Percentiles rank a stretch among this genome's conserved stretches.
These are phyloP conservation scores for Gambusia yucatana DNA, from an alignment of 2,797 vertebrate species.

Conservation along the genomic window DNA sequence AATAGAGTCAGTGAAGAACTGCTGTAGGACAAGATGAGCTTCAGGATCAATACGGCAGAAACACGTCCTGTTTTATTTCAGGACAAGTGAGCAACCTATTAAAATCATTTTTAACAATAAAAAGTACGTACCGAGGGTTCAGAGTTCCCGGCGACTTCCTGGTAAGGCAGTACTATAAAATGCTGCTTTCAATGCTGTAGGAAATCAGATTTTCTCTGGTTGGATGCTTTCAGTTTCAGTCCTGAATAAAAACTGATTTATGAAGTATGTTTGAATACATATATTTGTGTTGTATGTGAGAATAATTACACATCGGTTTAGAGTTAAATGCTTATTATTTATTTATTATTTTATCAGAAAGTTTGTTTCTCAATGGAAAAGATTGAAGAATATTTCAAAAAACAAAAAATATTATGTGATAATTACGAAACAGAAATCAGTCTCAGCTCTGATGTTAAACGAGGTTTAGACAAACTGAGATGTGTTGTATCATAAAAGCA, in stretches of 20 bases:
- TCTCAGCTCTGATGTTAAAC: too few species aligned
- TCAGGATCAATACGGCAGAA: background rate
- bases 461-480: too few species aligned
- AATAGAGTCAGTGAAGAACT: background rate
- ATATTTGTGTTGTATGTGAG: too few species aligned
- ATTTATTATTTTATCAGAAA: background rate
- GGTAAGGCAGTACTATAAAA: background rate
- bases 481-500: too few species aligned
- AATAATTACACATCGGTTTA: too few species aligned
- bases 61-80: background rate
- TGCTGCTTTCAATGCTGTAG: slow-evolving; percentile 39
- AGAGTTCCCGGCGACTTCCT: slow-evolving; percentile 26
- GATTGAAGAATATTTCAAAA: background rate
- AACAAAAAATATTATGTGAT: too few species aligned
- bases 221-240: background rate
- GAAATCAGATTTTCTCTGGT: slow-evolving; percentile 15
- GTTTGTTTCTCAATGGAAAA: background rate
- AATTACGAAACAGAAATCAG: too few species aligned
- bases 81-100: rapidly evolving
- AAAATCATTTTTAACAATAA: background rate
- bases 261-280: too few species aligned
- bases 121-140: background rate
- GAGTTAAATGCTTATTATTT: too few species aligned
- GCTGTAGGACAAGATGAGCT: background rate
- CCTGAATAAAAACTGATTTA: too few species aligned